These are phyloP conservation scores for Cantharis flavilabris DNA, from an alignment of 2,888 invertebrate species.

Conservation along the genomic window DNA sequence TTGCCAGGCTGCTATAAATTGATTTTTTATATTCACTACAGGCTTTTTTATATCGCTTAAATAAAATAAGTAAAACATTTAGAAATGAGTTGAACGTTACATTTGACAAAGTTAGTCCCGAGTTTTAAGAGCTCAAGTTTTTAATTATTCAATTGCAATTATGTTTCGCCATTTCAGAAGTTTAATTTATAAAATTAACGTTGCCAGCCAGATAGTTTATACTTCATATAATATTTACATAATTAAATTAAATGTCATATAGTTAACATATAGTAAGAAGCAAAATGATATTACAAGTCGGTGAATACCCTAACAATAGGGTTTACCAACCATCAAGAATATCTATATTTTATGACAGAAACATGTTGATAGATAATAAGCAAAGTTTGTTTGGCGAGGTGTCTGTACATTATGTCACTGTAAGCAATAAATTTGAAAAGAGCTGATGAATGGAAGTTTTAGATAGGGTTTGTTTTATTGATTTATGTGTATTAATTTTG, in stretches of 20 bases:
- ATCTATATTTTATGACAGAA: neutral
- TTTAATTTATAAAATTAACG: neutral
- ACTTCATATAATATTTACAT: neutral
- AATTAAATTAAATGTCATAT: neutral
- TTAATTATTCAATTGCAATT: neutral
- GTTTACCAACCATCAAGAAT: neutral
- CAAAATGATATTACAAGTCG: neutral
- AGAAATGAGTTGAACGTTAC: neutral
- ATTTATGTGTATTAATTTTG: constrained; percentile 1
- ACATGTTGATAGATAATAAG: constrained; percentile 10
- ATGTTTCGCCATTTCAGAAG: neutral
- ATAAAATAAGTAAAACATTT: neutral
- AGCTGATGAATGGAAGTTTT: constrained; percentile 8
- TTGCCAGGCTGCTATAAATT: constrained; percentile 1
- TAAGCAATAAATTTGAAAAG: constrained; percentile 9
- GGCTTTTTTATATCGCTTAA: neutral
- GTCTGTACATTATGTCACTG: constrained; percentile 4
- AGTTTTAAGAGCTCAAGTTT: neutral
- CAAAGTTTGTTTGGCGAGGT: constrained; percentile 15
- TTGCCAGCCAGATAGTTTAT: neutral
- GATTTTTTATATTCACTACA: neutral
- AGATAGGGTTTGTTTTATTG: constrained; percentile 10
- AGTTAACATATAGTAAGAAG: neutral
- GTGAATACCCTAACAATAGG: neutral
- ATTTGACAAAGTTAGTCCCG: neutral